Base-by-base conservation (phyloP, 2,113 vertebrate genomes). In the Cryptomyrus ogoouensis region DNA sequence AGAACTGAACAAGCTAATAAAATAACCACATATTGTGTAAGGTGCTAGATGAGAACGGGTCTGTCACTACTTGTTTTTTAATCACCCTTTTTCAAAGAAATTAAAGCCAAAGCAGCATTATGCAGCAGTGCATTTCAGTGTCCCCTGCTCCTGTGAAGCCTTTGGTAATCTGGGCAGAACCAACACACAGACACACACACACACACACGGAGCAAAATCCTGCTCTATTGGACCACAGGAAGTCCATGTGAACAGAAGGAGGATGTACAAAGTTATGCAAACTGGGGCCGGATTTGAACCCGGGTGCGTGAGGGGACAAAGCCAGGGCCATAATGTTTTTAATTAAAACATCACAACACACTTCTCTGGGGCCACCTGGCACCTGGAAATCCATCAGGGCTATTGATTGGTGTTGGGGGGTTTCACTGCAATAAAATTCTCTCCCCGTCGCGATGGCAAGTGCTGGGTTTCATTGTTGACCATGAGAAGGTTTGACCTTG, bases 371-470 rank as follows among this genome's bases (percentile, higher is more conserved):
- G 62, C 42, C 19, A 12, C 35, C 56, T 88, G 39, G 17, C 10
- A 39, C 70, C 27, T 46, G 42, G 7, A 46, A 50, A 50, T 62
- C 21, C 83, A 84, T 42, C 46, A 21, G 52, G 35, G 53, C 52
- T 56, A 52, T 62, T 85, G 39, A 90, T 90, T 58, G 46, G 85
- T 35, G 85, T 87, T 19, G 50, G 58, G 58, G 49, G 85, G 49
- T 87, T 87, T 50, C 31, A 19, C 85, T 87, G 85, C 85, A 15
- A 52, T 87, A 53, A 53, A 53, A 87, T 19, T 47, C 85, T 56
- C 85, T 47, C 31, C 27, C 50, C 42, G 0, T 88, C 4, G 39
- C 13, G 49, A 12, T 50, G 85, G 53, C 9, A 21, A 88, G 15
- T 44, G 39, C 52, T 44, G 39, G 53, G 31, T 88, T 74, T 47